phyloP scores from a whole-genome alignment of 1,140 invertebrate genomes.

The Hyles euphorbiae region DNA sequence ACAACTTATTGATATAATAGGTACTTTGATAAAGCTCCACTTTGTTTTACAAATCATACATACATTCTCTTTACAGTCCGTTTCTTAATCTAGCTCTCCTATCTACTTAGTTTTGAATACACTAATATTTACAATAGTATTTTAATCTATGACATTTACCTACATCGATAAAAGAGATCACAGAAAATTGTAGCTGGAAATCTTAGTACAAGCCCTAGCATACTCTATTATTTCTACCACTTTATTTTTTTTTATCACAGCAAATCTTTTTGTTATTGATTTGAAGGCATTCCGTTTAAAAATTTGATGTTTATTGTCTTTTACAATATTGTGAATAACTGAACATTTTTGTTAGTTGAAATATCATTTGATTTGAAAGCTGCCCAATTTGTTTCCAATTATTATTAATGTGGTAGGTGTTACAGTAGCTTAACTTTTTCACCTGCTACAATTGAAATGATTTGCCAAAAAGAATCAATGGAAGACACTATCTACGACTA shows the following conservation, averaged over 20 bases:
- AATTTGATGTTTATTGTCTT: conserved; percentile 56
- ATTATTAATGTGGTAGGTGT: conserved; percentile 28
- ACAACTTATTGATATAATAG: conserved; percentile 66
- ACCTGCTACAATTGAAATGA: conserved; percentile 63
- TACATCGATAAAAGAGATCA: conserved; percentile 76
- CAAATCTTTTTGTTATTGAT: conserved; percentile 55
- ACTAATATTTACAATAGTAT: conserved; percentile 65
- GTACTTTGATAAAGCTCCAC: conserved; percentile 74
- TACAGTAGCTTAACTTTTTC: conserved; percentile 29
- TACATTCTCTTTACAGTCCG: conserved; percentile 68
- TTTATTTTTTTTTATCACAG: conserved; percentile 69
- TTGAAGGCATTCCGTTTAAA: conserved; percentile 58
- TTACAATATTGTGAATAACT: conserved; percentile 22
- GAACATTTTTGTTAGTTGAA: conserved; percentile 12
- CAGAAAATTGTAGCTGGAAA: conserved; percentile 77
- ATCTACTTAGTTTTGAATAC: conserved; percentile 19
- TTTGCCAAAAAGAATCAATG: conserved; percentile 67
- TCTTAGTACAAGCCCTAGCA: conserved; percentile 69
- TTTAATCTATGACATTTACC: conserved; percentile 65
- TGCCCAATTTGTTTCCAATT: conserved; percentile 13
- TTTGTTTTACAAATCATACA: conserved; percentile 74
- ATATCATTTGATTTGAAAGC: conserved; percentile 16
- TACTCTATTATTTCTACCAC: conserved; percentile 66
- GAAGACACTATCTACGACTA: conserved; percentile 53
- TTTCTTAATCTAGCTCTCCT: conserved; percentile 52